Base-by-base conservation (phyloP, 2,797 vertebrate genomes). In the Cyprinella venusta region DNA sequence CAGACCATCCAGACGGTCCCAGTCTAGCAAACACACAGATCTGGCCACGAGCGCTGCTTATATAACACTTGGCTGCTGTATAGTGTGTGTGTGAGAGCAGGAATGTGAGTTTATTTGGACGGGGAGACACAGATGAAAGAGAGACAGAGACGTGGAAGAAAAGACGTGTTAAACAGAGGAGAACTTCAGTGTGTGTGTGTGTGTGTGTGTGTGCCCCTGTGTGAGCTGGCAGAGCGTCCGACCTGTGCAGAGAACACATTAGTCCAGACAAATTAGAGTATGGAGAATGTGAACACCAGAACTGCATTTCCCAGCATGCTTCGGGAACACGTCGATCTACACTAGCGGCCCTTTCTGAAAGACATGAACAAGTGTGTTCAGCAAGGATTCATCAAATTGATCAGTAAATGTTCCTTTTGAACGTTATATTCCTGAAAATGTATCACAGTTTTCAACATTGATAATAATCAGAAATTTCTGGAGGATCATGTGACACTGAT, bases 201-300 rank as follows among this genome's bases (percentile, higher is more conserved):
- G 45, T 30, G 76, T 42, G 65, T 54, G 56, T 69, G 82, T 42
- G 45, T 74, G 74, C 64, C 76, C 36, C 59, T 52, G 75, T 79
- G n/a, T n/a, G 48, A 69, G 63, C 54, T 79, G 80, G 56, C 56
- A 82, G 61, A 36, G 79, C 79, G 36, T 64, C n/a, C 61, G 68
- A 59, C 64, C 52, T 77, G 40, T 38, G 63, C 79, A 68, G 54
- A 65, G 80, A 80, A 83, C 59, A 83, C 81, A 87, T 84, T 83
- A 81, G 59, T 40, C 3, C 40, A 61, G 59, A 85, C 78, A 85
- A 87, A 85, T 78, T 63, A 77, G 16, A 76, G 70, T 16, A 75
- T 9, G 33, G 21, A 75, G 69, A 81, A 38, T 30, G 50, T 48
- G n/a, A 9, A 59, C 52, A 45, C 7, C 10, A 54, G 52, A 33